A percentile compares a stretch with the other conserved stretches of the same genome.
phyloP scores from a whole-genome alignment of 2,113 vertebrate species.

The Callopanchax toddi region DNA sequence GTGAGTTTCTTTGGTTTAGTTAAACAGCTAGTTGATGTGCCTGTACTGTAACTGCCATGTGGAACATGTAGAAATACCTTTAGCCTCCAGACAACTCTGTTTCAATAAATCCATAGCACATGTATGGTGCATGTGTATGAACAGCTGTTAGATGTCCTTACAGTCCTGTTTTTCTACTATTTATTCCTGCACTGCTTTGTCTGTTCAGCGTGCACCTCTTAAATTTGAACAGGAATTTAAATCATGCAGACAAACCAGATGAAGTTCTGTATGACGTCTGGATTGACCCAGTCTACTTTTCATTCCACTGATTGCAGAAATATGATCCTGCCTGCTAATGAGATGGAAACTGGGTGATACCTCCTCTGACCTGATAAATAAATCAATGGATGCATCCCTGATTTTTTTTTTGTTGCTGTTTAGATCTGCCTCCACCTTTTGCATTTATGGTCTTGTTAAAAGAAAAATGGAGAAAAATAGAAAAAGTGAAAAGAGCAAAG shows the following conservation, averaged over 20 bases:
- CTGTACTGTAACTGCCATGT: no score
- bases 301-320: no score
- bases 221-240: conserved; percentile 1
- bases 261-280: no score
- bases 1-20: no score
- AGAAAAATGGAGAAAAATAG: conserved; percentile 44
- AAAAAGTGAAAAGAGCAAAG: conserved; percentile 51
- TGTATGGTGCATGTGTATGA: no score
- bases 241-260: not conserved
- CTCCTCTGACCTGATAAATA: conserved; percentile 26
- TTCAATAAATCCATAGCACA: not conserved
- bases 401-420: not conserved
- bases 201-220: no score
- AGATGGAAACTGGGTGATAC: conserved; percentile 23
- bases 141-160: not conserved
- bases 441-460: conserved; percentile 47
- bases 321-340: conserved; percentile 38
- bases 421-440: not conserved
- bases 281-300: conserved; percentile 22
- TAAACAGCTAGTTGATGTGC: no score
- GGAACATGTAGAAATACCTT: no score
- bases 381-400: conserved; percentile 17
- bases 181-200: no score
- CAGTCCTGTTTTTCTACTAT: no score
- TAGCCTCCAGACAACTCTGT: not conserved